A percentile compares a stretch with the other conserved stretches of the same genome.
These are phyloP conservation scores for Eucriotettix oculatus DNA, from an alignment of 2,888 invertebrate species.

Conservation along the genomic window DNA sequence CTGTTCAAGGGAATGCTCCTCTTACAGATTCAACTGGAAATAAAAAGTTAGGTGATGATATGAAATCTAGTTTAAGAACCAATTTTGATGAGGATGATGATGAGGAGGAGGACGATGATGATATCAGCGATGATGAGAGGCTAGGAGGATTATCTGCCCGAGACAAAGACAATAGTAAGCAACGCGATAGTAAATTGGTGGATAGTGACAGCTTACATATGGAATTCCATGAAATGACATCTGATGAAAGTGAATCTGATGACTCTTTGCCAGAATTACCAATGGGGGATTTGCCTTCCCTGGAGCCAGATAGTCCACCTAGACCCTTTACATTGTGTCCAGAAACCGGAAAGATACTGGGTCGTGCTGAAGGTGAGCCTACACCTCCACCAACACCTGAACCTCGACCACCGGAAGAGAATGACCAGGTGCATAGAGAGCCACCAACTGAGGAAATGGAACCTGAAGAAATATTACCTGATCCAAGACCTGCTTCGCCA, in stretches of 20 bases:
- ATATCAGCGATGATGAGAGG: background rate
- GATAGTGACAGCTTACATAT: slow-evolving; percentile 27
- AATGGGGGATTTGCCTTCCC: slow-evolving; percentile 25
- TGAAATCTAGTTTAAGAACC: background rate
- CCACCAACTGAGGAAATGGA: slow-evolving; percentile 9
- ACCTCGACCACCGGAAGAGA: slow-evolving; percentile 17
- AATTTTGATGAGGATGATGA: slow-evolving; percentile 2
- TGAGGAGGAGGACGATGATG: background rate
- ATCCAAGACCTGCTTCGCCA: slow-evolving; percentile 6
- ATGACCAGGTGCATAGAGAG: slow-evolving; percentile 21
- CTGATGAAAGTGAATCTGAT: slow-evolving; percentile 7
- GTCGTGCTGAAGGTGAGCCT: slow-evolving; percentile 44
- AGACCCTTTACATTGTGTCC: slow-evolving; percentile 56
- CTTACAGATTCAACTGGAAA: background rate
- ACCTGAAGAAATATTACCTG: slow-evolving; percentile 9
- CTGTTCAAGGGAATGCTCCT: slow-evolving; percentile 4
- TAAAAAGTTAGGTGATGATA: background rate
- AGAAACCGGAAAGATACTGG: slow-evolving; percentile 37
- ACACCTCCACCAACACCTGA: slow-evolving; percentile 31
- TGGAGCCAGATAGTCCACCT: slow-evolving; percentile 44
- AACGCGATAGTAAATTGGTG: slow-evolving; percentile 24
- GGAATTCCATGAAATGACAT: slow-evolving; percentile 24
- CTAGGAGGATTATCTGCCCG: background rate
- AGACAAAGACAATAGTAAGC: background rate
- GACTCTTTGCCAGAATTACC: slow-evolving; percentile 9